Conservation (phyloP, 2,113 vertebrate species). For the Larimichthys polyactis region DNA sequence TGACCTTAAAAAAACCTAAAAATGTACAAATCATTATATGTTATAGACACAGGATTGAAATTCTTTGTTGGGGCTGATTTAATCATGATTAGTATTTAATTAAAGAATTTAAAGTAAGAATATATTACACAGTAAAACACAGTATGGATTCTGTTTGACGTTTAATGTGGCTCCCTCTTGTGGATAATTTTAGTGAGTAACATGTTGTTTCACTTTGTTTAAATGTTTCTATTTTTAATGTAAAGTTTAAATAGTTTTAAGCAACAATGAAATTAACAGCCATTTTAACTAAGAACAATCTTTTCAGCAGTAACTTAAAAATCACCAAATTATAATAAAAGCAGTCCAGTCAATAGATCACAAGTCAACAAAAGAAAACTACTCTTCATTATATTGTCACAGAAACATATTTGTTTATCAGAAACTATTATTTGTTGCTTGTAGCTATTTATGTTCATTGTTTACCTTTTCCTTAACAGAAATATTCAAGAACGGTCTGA, state of each 20-base stretch:
- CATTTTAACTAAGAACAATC: too few relatives aligned
- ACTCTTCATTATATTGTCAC: background rate
- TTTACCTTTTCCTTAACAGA: background rate
- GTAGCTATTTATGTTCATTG: background rate
- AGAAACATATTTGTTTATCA: background rate
- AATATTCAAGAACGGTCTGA: background rate
- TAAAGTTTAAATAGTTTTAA: background rate
- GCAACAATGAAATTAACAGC: too few relatives aligned
- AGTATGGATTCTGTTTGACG: background rate
- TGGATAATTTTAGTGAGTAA: slow-evolving; percentile 1
- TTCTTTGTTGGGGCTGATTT: too few relatives aligned
- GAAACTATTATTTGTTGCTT: too few relatives aligned
- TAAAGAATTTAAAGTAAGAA: too few relatives aligned
- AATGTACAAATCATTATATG: background rate
- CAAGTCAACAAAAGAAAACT: background rate
- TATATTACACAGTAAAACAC: background rate
- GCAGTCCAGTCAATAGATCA: background rate
- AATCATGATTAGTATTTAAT: background rate
- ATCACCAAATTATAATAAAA: background rate
- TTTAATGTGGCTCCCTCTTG: slow-evolving; percentile 16
- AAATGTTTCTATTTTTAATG: background rate
- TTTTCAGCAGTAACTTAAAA: too few relatives aligned
- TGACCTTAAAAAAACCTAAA: background rate
- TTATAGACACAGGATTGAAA: background rate
- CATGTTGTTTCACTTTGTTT: background rate